A percentile compares a stretch with the other conserved stretches of the same genome.
phyloP scores from a whole-genome alignment of 2,888 invertebrate species.

The Coenonympha glycerion region DNA sequence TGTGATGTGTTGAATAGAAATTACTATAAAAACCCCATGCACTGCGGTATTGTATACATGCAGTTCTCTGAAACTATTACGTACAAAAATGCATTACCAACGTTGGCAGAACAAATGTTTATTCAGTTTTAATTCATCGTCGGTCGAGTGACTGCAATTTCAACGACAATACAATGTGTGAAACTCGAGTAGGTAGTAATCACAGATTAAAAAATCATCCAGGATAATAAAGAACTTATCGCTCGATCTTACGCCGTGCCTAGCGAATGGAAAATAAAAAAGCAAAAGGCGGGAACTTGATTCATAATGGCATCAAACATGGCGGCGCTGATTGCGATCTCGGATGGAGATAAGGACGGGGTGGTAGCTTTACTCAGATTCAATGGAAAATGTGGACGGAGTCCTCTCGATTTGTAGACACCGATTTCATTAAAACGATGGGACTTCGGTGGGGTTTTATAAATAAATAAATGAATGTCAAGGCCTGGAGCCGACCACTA shows the following conservation, averaged over 20 bases:
- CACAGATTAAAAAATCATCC: conserved; percentile 72
- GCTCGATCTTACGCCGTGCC: conserved; percentile 68
- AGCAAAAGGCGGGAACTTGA: conserved; percentile 71
- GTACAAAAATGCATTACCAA: conserved; percentile 8
- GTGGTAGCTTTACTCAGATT: conserved; percentile 48
- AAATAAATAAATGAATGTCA: too few species aligned
- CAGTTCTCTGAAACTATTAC: conserved; percentile 5
- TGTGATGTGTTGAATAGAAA: too few species aligned
- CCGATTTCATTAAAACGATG: not conserved
- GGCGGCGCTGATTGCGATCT: conserved; percentile 71
- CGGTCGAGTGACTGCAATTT: conserved; percentile 16
- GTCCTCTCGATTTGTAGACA: not conserved
- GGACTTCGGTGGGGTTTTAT: too few species aligned
- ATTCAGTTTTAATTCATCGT: conserved; percentile 10
- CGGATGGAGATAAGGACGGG: conserved; percentile 61
- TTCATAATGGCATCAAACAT: conserved; percentile 70
- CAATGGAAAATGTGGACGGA: conserved; percentile 55
- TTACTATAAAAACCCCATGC: not conserved
- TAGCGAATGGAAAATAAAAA: conserved; percentile 46
- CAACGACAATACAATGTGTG: conserved; percentile 46
- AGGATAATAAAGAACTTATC: conserved; percentile 73
- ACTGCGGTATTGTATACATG: not conserved
- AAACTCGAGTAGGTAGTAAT: conserved; percentile 51
- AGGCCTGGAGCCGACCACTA: too few species aligned
- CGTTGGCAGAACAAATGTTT: conserved; percentile 7